Conservation (phyloP, 2,113 vertebrate species). For the Jaculus jaculus region DNA sequence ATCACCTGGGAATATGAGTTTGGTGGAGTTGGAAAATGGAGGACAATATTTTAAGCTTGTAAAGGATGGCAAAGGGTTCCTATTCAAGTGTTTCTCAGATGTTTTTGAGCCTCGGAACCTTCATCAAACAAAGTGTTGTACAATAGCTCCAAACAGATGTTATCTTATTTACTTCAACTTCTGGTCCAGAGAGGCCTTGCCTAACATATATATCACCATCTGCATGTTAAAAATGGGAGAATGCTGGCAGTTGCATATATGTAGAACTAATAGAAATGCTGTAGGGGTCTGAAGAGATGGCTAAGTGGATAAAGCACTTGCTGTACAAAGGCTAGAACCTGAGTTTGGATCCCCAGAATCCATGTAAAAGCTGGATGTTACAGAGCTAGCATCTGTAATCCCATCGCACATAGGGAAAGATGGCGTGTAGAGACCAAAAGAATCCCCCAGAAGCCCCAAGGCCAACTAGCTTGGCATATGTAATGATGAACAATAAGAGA, state of each 20-base stretch:
- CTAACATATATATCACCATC: conserved; percentile 9
- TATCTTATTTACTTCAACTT: conserved; percentile 29
- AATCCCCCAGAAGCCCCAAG: no score
- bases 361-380: no score
- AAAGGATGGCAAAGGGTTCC: not conserved
- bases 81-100: not conserved
- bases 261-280: not conserved
- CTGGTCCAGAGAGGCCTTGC: not conserved
- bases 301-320: no score
- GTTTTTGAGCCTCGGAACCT: conserved; percentile 24
- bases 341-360: no score
- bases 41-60: not conserved
- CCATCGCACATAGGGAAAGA: no score
- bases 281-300: not conserved
- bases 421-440: no score
- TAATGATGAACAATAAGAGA: no score
- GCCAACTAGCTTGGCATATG: no score
- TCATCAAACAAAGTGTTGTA: conserved; percentile 50
- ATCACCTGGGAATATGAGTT: not conserved
- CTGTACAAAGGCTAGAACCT: no score
- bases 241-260: not conserved
- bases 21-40: not conserved
- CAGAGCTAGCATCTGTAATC: no score
- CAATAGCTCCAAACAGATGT: conserved; percentile 36
- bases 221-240: not conserved